These are phyloP conservation scores for Meganola albula DNA, from an alignment of 2,888 invertebrate genomes.

Conservation along the genomic window DNA sequence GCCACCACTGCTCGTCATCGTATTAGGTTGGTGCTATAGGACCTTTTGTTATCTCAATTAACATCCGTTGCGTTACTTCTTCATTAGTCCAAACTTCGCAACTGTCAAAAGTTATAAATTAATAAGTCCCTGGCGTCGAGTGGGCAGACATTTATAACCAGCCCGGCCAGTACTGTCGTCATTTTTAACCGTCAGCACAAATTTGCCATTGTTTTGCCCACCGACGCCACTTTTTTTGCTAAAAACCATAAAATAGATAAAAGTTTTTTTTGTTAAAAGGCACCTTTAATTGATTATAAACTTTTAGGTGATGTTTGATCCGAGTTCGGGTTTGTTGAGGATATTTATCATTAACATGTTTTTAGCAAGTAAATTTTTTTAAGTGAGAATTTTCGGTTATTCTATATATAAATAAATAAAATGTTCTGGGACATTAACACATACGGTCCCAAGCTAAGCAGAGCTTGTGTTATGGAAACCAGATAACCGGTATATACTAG, in stretches of 20 bases:
- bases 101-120: slow-evolving; percentile 43
- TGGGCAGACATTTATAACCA: slow-evolving; percentile 43
- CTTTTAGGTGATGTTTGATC: slow-evolving; percentile 42
- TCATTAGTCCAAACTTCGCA: no score
- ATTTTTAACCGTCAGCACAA: slow-evolving; percentile 75
- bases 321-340: slow-evolving; percentile 25
- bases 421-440: no score
- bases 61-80: no score
- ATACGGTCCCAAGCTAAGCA: no score
- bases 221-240: slow-evolving; percentile 71
- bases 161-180: slow-evolving; percentile 51
- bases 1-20: no score
- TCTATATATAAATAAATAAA: no score
- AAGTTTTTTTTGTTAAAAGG: slow-evolving; percentile 52
- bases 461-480: no score
- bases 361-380: slow-evolving; percentile 30
- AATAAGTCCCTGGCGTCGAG: slow-evolving; percentile 46
- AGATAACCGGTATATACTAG: no score
- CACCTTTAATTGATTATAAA: slow-evolving; percentile 66
- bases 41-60: no score
- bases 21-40: no score
- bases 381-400: no score
- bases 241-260: slow-evolving; percentile 74
- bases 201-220: slow-evolving; percentile 73
- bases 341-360: slow-evolving; percentile 43